Evolutionary conservation across 2,888 invertebrate genomes (phyloP), one percentile per base, ranked within the genome.

Genomic region (Erebia epiphron): DNA sequence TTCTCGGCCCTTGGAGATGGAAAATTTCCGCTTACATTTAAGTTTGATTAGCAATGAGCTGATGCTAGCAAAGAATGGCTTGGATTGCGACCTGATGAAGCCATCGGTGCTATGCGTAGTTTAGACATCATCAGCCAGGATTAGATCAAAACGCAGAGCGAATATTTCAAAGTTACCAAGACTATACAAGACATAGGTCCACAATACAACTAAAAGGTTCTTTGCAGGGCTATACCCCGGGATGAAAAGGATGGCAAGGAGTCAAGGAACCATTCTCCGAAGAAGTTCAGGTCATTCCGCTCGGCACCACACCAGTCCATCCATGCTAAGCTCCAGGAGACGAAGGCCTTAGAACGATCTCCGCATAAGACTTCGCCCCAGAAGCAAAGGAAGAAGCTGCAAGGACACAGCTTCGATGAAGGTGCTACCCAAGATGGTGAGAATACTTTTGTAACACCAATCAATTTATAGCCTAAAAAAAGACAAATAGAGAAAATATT

Each of bases 181-280:
- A 16, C 2, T 18, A 21, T 13, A 61, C 21, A 0, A 21, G 14
- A 21, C 14, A 18, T 46, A 49, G 21, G 14, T 46, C 9, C 46
- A 21, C 49, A 18, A 54, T 61, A 49, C 49, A 62, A 49, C 9
- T n/a, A 41, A 57, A 46, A 2, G 49, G 61, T 43, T 61, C 16
- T 35, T 76, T 76, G 56, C 88, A 97, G 97, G 93, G 96, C 96
- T 67, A 95, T 97, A 76, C 96, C 97, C 73, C 96, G 97, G 82
- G 97, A 97, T 84, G 97, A 97, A 83, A 97, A 97, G 83, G 97
- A 97, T 77, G 96, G 97, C 80, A 97, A 97, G 88, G 97, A 96
- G 82, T 96, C 96, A 77, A 97, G 97, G 89, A 95, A 95, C 54
- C 88, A 87, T 72, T 96, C 96, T 54, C 96, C 97, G 64, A 95